A percentile compares a stretch with the other conserved stretches of the same genome.
Conservation (phyloP, 2,888 invertebrate species). For the Aquatica leii region DNA sequence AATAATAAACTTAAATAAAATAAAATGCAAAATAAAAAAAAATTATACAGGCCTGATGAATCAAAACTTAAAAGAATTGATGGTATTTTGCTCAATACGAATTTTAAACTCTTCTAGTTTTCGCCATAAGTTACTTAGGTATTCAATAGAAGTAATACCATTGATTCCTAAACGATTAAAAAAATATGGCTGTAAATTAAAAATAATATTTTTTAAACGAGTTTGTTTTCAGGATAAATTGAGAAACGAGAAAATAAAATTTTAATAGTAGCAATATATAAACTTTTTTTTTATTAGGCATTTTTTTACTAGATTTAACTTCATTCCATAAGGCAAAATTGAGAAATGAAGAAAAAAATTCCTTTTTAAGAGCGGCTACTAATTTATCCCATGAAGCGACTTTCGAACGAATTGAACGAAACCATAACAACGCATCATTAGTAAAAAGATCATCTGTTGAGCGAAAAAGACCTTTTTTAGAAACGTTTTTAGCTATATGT, state of each 20-base stretch:
- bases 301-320: not conserved
- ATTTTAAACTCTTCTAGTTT: not conserved
- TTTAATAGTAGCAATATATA: not conserved
- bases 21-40: no score
- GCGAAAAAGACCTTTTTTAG: no score
- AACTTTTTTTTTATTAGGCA: not conserved
- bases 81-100: not conserved
- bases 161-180: not conserved
- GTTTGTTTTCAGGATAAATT: not conserved
- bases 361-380: no score
- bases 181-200: not conserved
- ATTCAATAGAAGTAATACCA: not conserved
- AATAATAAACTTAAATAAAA: no score
- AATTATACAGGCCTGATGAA: no score
- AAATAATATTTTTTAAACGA: not conserved
- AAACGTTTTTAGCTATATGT: no score
- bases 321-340: not conserved
- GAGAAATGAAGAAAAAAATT: not conserved
- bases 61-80: no score
- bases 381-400: no score
- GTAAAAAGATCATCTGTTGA: no score
- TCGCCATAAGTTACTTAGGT: not conserved
- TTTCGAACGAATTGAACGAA: no score
- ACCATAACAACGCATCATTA: no score
- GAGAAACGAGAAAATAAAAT: not conserved